Base-by-base conservation (phyloP, 2,113 vertebrate genomes). In the Perccottus glenii region DNA sequence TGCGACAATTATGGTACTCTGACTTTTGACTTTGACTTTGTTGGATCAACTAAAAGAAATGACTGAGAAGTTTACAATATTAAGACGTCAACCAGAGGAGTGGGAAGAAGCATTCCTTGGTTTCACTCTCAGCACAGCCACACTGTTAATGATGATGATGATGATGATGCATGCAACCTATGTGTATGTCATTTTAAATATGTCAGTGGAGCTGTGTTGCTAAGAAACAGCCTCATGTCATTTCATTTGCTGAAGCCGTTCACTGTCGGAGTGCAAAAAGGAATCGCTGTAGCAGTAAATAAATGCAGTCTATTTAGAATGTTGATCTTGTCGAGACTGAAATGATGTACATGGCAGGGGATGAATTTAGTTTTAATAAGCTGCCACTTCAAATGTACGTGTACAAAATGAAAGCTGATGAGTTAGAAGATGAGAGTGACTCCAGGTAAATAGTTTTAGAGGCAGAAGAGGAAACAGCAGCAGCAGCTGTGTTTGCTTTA, bases 401-500 rank as follows among this genome's bases (percentile, higher is more conserved):
- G 15, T 64, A 72, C 57, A 59, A 64, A 66, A 70, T 56, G 38
- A 67, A 1, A 6, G 33, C 56, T 60, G 32, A 44, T 42, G 19
- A 44, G 40, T 60, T 58, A 59, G 19, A 15, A 35, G 48, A 56
- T 5, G 36, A 12, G 2, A 7, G 12, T 43, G 45, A 70, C 49
- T 69, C 46, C 60, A 74, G 50, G 60, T 65, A 60, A 50, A 64
- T 62, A 40, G 46, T 50, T 67, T 14, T 0, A 38, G 66, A 19
- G 52, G 62, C 46, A 51, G 5, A 46, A 38, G 50, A 67, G 64
- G 69, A 73, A 47, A 52, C 70, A 4, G 1, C 12, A 43, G 12
- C 59, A 40, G 38, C 86, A 86, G 71, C 83, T 86, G 79, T 61
- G 69, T 78, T 77, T 77, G 68, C 64, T 32, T 55, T 46, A 62